Percentiles rank a stretch among this genome's conserved stretches.
Conservation (phyloP, 2,888 invertebrate species). For the Nemoura dubitans region DNA sequence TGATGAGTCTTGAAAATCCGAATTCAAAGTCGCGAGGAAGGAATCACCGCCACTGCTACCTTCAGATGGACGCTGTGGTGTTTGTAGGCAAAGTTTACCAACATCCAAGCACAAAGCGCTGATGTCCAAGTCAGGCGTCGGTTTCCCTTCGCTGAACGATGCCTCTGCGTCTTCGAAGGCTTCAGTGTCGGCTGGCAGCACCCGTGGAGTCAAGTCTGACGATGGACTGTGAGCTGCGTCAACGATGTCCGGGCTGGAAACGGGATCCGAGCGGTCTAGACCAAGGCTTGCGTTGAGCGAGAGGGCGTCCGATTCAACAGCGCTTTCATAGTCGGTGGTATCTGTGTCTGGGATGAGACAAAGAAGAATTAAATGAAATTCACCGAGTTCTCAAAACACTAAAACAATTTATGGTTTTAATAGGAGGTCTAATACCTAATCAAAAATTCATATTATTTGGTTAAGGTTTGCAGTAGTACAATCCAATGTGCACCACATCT, state of each 20-base stretch:
- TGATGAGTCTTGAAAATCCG: not conserved
- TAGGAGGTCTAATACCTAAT: too few species aligned
- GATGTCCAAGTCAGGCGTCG: conserved; percentile 9
- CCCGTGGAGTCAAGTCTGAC: conserved; percentile 24
- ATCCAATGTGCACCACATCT: too few species aligned
- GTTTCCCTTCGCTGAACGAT: conserved; percentile 34
- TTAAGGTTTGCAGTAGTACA: too few species aligned
- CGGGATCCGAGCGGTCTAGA: conserved; percentile 19
- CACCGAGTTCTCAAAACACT: not conserved
- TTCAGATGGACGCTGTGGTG: not conserved
- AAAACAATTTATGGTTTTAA: too few species aligned
- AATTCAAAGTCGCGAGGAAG: not conserved
- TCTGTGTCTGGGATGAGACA: conserved; percentile 50
- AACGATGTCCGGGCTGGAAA: not conserved
- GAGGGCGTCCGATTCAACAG: conserved; percentile 48
- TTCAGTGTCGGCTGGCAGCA: conserved; percentile 39
- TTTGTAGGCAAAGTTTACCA: conserved; percentile 23
- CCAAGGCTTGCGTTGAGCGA: conserved; percentile 44
- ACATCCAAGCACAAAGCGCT: conserved; percentile 31
- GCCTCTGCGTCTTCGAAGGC: conserved; percentile 43
- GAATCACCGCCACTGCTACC: not conserved
- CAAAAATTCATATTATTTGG: too few species aligned
- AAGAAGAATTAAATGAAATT: not conserved
- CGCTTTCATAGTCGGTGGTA: conserved; percentile 52
- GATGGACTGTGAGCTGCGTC: not conserved